Evolutionary conservation across 2,113 vertebrate species (phyloP).

Genomic region (Trichechus manatus): DNA sequence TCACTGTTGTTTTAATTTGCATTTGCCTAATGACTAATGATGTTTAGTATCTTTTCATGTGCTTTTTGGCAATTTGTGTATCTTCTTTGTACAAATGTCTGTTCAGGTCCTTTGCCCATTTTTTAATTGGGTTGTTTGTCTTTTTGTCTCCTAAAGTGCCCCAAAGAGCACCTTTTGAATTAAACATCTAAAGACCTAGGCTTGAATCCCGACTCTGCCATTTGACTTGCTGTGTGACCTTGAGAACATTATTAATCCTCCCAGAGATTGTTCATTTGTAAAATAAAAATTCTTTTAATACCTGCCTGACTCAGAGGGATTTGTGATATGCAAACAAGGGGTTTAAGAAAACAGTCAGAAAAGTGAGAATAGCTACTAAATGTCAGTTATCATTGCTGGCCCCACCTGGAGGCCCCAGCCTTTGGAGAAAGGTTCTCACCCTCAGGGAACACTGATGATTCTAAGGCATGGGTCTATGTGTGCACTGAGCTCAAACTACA

Average conservation of each 20-base stretch:
- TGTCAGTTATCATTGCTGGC: background rate
- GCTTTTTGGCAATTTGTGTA: background rate
- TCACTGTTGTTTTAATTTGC: background rate
- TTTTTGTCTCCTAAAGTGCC: background rate
- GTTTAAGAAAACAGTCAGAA: background rate
- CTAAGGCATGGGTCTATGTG: background rate
- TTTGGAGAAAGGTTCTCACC: background rate
- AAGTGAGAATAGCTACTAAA: background rate
- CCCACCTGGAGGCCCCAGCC: background rate
- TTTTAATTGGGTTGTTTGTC: background rate
- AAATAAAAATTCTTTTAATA: constrained; percentile 50
- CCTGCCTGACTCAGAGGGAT: background rate
- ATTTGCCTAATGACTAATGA: background rate
- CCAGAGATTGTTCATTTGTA: background rate
- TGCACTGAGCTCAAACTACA: background rate
- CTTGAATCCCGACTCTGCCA: background rate
- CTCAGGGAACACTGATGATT: background rate
- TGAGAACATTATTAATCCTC: constrained; percentile 22
- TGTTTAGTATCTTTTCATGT: background rate
- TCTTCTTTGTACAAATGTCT: background rate
- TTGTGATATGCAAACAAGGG: background rate
- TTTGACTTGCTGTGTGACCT: background rate
- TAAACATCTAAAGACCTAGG: background rate
- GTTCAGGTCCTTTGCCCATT: background rate
- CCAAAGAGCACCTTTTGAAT: background rate